These are phyloP conservation scores for Pseudochaenichthys georgianus DNA, from an alignment of 2,797 vertebrate species.

Conservation along the genomic window DNA sequence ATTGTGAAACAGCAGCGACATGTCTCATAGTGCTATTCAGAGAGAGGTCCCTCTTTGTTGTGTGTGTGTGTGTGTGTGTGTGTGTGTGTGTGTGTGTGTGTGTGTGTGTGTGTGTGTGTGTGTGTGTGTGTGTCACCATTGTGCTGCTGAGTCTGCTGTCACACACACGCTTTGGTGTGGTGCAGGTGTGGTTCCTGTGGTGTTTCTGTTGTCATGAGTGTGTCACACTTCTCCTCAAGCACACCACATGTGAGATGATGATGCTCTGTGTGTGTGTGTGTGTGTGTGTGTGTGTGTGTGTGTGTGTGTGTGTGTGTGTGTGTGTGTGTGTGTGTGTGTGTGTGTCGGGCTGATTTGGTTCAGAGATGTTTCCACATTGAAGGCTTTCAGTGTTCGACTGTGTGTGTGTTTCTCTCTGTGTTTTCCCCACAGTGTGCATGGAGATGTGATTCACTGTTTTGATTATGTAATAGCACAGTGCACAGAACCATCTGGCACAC, in stretches of 20 bases:
- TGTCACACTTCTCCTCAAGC: conserved; percentile 7
- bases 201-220: conserved; percentile 31
- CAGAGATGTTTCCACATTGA: conserved; percentile 39
- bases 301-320: neutral
- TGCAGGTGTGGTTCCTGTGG: conserved; percentile 40
- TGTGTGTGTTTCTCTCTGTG: conserved; percentile 23
- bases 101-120: too few relatives aligned
- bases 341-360: conserved; percentile 6
- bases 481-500: conserved; percentile 81
- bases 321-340: neutral
- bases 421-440: conserved; percentile 9
- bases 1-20: too few relatives aligned
- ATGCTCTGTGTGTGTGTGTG: neutral
- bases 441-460: conserved; percentile 71
- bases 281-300: neutral
- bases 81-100: too few relatives aligned
- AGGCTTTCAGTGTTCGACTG: conserved; percentile 25
- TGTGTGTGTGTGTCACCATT: too few relatives aligned
- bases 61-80: too few relatives aligned
- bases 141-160: too few relatives aligned
- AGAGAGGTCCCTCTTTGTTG: too few relatives aligned
- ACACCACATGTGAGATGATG: conserved; percentile 4
- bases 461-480: conserved; percentile 77
- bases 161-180: conserved; percentile 46
- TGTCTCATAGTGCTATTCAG: too few relatives aligned